phyloP scores from a whole-genome alignment of 1,140 invertebrate species.

The Gryllus bimaculatus region DNA sequence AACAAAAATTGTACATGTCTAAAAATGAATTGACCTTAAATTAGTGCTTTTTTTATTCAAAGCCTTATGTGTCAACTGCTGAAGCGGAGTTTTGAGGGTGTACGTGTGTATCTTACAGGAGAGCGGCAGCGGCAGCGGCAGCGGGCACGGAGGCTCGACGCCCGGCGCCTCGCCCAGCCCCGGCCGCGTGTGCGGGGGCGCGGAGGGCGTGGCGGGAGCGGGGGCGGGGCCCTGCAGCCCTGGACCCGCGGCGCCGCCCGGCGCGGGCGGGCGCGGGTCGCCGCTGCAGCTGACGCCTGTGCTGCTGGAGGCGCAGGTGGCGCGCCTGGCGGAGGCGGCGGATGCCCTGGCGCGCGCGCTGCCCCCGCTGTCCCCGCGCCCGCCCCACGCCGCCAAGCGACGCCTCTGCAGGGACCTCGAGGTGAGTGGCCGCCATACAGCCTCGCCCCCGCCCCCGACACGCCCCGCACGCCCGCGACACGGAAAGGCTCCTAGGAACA shows the following conservation, averaged over 20 bases:
- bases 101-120: too few species aligned
- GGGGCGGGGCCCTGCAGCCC: conserved; percentile 28
- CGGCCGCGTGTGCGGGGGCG: not conserved
- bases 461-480: too few species aligned
- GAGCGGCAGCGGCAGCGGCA: not conserved
- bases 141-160: not conserved
- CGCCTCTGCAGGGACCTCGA: conserved; percentile 87
- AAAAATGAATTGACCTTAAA: not conserved
- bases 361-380: conserved; percentile 68
- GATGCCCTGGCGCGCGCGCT: conserved; percentile 71
- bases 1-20: not conserved
- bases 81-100: too few species aligned
- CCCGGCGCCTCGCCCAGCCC: not conserved
- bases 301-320: conserved; percentile 72
- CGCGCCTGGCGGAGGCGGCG: conserved; percentile 70
- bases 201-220: not conserved
- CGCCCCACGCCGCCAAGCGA: conserved; percentile 82
- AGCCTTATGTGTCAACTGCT: not conserved
- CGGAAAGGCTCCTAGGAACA: too few species aligned
- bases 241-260: conserved; percentile 30
- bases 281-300: conserved; percentile 59
- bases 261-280: conserved; percentile 30
- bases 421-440: conserved; percentile 36
- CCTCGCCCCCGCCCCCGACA: too few species aligned
- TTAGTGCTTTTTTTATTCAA: not conserved